phyloP scores from a whole-genome alignment of 2,888 invertebrate species.

The Eristalis tenax region DNA sequence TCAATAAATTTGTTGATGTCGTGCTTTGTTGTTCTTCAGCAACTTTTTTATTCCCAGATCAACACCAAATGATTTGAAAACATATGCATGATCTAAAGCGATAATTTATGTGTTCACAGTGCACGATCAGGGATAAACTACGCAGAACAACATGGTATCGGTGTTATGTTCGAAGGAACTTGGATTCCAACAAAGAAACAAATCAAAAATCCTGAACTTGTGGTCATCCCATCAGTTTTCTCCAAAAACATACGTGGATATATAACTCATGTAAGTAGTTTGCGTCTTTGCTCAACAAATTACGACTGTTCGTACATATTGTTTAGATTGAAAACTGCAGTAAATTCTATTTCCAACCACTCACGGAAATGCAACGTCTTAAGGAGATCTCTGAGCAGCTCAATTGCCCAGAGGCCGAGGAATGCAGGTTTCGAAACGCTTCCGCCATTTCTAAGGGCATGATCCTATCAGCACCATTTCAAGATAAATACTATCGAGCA shows the following conservation, averaged over 20 bases:
- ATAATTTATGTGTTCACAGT: conserved; percentile 77
- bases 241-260: conserved; percentile 81
- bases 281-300: neutral
- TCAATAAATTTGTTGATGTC: too few relatives aligned
- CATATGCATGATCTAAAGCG: neutral
- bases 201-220: conserved; percentile 82
- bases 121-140: conserved; percentile 82
- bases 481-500: conserved; percentile 83
- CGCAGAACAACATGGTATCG: conserved; percentile 79
- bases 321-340: conserved; percentile 77
- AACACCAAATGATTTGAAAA: neutral
- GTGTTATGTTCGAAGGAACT: conserved; percentile 75
- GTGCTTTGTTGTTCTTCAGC: neutral
- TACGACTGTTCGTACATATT: conserved; percentile 2
- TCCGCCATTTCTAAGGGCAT: conserved; percentile 81
- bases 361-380: conserved; percentile 75
- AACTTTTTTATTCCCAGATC: too few relatives aligned
- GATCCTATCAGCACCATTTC: conserved; percentile 84
- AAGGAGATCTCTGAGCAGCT: conserved; percentile 79
- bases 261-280: conserved; percentile 83
- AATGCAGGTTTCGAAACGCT: conserved; percentile 74
- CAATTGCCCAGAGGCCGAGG: conserved; percentile 78
- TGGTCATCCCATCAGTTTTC: conserved; percentile 84
- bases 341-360: conserved; percentile 80
- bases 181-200: conserved; percentile 75